These are phyloP conservation scores for Herpailurus yagouaroundi DNA, from an alignment of 2,113 vertebrate genomes.

Conservation along the genomic window DNA sequence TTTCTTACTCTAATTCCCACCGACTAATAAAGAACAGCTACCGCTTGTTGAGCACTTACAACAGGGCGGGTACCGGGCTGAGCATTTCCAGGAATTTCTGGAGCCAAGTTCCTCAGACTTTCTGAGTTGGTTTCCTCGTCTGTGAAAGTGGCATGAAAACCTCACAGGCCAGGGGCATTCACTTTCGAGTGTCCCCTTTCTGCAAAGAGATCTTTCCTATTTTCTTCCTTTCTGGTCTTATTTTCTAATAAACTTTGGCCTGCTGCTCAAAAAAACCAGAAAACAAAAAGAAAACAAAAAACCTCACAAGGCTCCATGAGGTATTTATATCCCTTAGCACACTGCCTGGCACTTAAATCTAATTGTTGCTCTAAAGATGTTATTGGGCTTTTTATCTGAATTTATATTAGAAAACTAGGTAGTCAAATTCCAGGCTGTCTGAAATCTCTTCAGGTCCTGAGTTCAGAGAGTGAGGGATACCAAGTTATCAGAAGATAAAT, in stretches of 20 bases:
- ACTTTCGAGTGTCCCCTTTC: no score
- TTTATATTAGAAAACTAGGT: slow-evolving; percentile 19
- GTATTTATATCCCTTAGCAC: neutral
- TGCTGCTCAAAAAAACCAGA: no score
- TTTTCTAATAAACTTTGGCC: no score
- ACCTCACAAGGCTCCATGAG: neutral
- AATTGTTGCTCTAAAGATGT: neutral
- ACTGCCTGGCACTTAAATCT: neutral
- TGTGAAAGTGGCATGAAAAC: neutral
- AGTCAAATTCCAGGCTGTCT: neutral
- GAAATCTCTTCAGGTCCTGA: slow-evolving; percentile 5
- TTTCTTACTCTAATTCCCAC: neutral
- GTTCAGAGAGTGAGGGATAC: neutral
- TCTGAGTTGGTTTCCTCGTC: neutral
- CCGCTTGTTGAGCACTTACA: neutral
- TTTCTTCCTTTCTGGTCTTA: no score
- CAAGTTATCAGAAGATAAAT: slow-evolving; percentile 24
- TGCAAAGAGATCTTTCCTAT: no score
- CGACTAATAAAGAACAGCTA: neutral
- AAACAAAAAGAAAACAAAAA: neutral
- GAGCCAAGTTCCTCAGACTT: neutral
- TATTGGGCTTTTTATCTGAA: slow-evolving; percentile 1
- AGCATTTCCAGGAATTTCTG: slow-evolving; percentile 28
- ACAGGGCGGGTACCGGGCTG: neutral
- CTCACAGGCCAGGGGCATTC: neutral